Conservation (phyloP, 1,140 invertebrate species). For the Lepidurus packardi region DNA sequence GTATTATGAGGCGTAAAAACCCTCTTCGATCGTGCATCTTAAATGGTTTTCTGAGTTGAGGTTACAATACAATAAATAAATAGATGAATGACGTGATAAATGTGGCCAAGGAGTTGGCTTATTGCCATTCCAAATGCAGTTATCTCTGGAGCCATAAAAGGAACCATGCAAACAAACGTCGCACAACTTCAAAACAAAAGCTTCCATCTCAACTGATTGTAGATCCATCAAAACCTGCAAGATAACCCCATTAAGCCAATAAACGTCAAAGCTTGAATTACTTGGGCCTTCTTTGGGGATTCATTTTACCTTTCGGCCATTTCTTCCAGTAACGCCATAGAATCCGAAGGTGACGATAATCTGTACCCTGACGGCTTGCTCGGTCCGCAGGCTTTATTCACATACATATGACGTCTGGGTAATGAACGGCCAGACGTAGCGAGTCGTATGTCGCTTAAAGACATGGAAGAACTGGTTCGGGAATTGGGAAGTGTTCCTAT, state of each 20-base stretch:
- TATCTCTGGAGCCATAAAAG: constrained; percentile 3
- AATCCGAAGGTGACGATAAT: constrained; percentile 13
- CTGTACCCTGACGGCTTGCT: constrained; percentile 1
- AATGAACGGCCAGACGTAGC: not conserved
- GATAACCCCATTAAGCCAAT: not conserved
- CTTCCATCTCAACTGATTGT: not conserved
- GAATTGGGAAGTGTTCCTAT: not conserved
- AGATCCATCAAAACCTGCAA: not conserved
- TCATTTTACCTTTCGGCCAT: not conserved
- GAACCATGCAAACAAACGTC: constrained; percentile 6
- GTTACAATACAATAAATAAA: not conserved
- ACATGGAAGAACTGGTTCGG: constrained; percentile 4
- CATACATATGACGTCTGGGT: not conserved
- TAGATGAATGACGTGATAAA: not conserved
- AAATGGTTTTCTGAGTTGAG: not conserved
- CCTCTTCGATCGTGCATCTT: not conserved
- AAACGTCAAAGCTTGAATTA: not conserved
- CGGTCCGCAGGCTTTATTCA: not conserved
- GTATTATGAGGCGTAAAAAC: not conserved
- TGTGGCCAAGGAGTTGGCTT: not conserved
- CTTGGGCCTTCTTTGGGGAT: not conserved
- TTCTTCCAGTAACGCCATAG: not conserved
- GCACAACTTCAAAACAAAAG: not conserved
- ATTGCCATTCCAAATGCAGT: not conserved
- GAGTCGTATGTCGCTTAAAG: not conserved